Base-by-base conservation (phyloP, 2,113 vertebrate genomes). In the Porphyrio hochstetteri region DNA sequence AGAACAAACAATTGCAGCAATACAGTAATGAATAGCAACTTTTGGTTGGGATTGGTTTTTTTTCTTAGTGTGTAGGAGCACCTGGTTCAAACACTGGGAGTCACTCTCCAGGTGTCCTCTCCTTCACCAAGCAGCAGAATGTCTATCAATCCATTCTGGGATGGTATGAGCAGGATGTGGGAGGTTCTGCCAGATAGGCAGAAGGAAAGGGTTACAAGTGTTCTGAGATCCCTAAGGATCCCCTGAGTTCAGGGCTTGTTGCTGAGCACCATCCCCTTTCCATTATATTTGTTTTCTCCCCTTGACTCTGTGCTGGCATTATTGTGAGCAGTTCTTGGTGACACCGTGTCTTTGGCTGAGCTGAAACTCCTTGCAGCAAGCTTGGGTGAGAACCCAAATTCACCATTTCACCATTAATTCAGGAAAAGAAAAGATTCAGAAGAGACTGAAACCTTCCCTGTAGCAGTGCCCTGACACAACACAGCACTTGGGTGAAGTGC, bases 61-160 rank as follows among this genome's bases (percentile, higher is more conserved):
- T 79, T 86, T 55, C 60, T 87, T 63, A 40, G 60, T 44, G 36
- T 90, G 81, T 95, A 96, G 93, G 94, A 97, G 96, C 98, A 98
- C 98, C 98, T 98, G 98, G 97, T 94, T 98, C 97, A 98, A 98
- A 98, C 97, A 98, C 98, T 96, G 97, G 96, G 97, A 98, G 97
- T 96, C 96, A 96, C 97, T 97, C 96, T 71, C 87, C 71, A 96
- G 31, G 95, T 85, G 82, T 94, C 86, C 46, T 95, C 88, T 95
- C 92, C 96, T 96, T 96, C 95, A 89, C 97, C 97, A 95, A 96
- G 97, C 89, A 97, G 97, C 96, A 97, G 88, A 87, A 93, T 94
- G 95, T 97, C 91, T 16, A 50, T 81, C 82, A 94, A 42, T 96
- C 72, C 74, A 2, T 85, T 40, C 79, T 56, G 55, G 96, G 96